Conservation (phyloP, 2,797 vertebrate species). For the Avahi laniger region DNA sequence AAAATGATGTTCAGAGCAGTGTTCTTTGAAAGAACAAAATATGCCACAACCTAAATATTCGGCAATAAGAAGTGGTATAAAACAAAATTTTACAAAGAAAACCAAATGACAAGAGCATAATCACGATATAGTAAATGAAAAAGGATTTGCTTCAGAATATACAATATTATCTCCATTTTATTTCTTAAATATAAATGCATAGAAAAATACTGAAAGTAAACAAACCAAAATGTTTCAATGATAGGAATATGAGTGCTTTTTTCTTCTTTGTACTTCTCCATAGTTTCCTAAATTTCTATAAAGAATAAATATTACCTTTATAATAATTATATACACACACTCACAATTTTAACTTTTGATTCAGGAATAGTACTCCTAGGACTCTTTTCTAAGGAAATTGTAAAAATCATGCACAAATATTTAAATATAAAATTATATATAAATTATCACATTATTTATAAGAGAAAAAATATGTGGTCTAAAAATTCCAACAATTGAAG, state of each 20-base stretch:
- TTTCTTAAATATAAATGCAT: background rate
- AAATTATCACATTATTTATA: background rate
- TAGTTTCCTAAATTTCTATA: constrained; percentile 31
- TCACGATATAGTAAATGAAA: background rate
- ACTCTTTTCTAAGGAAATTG: background rate
- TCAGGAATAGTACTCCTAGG: constrained; percentile 10
- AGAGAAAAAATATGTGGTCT: background rate
- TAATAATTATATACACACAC: background rate
- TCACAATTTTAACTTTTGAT: background rate
- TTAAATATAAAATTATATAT: background rate
- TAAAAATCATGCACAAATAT: background rate
- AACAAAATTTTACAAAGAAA: constrained; percentile 43
- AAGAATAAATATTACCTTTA: background rate
- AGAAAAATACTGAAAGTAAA: constrained; percentile 40
- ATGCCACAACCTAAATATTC: background rate
- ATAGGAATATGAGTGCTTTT: background rate
- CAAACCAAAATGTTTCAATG: background rate
- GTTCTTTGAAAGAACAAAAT: constrained; percentile 48
- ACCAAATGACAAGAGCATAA: background rate
- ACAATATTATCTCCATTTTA: background rate
- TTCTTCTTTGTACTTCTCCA: background rate
- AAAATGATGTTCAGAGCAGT: constrained; percentile 39
- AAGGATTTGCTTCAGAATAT: background rate
- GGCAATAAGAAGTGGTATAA: background rate
- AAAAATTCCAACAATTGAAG: background rate